Base-by-base conservation (phyloP, 2,797 vertebrate genomes). In the Cynodonichthys magdalenae region DNA sequence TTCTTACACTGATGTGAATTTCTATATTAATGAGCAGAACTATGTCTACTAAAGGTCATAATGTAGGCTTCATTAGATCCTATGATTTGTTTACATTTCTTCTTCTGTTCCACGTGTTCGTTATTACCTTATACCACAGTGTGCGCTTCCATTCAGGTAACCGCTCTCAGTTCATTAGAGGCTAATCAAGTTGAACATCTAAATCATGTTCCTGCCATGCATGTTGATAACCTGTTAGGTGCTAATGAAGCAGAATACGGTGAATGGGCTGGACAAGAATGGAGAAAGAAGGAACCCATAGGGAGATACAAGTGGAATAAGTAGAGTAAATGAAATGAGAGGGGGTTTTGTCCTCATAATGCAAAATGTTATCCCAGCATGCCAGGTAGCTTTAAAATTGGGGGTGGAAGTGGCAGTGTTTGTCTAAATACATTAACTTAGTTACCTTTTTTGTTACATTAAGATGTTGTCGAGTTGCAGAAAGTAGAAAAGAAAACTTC, bases 171-270 rank as follows among this genome's bases (percentile, higher is more conserved):
- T 90, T 87, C 69, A 92, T 93, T 92, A 92, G 81, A 81, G 87
- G 75, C 91, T 94, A 94, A 94, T 91, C 87, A 93, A 91, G 86
- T 92, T 93, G 88, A 94, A 91, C 87, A 85, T 93, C 85, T 92
- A 95, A 95, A 96, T 95, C 90, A 94, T 92, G 92, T 87, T 54
- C 75, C 86, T 86, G 92, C 89, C 63, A 89, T 92, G 96, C 94
- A 96, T 96, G 93, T 95, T 87, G 92, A 96, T 95, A 91, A 84
- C 88, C 92, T 86, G 87, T 96, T 96, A 96, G 90, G 92, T 81
- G 86, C 79, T 96, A 95, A 96, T 95, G 93, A 93, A 88, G 84
- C 88, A 90, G 89, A 86, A 92, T 85, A 86, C 75, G 69, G 86
- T 87, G 84, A 74, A 62, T 28, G 87, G 84, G 87, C 61, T 8